Base-by-base conservation (phyloP, 2,113 vertebrate genomes). In the Cichladusa arquata region DNA sequence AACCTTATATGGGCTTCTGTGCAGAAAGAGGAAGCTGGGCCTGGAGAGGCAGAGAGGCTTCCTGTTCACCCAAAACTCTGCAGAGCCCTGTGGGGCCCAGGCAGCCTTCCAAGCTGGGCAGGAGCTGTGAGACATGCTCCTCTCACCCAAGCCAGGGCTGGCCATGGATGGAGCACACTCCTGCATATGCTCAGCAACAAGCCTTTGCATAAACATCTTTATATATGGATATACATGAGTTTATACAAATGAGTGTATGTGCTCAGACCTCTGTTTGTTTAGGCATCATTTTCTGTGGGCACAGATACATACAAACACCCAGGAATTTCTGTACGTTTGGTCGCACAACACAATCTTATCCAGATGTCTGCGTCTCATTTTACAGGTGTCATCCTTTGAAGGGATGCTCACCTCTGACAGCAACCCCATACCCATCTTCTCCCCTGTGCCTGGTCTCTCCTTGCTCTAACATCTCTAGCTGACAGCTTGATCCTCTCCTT, bases 1-100 rank as follows among this genome's bases (percentile, higher is more conserved):
- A 95, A 34, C 98, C 98, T 97, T 98, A 98, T 98, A 98, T 94
- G 97, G 98, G 67, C 94, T 95, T 94, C 93, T 97, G 87, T 96
- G 92, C 67, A 62, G 79, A 93, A 81, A 76, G 94, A 97, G 97
- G 98, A 98, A 98, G 96, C 84, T 77, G 88, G 91, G 90, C 69
- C 76, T 3, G 3, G 79, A 88, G 91, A 54, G 96, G 50, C 74
- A 84, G 81, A 83, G 81, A 86, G 11, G 71, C 88, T 98, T 98
- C 97, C 98, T 97, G 92, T 96, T 97, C 85, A 93, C 78, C 92
- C 22, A 86, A 95, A 98, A 93, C 38, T 91, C 70, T 3, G 2
- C 61, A 70, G 74, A 60, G 25, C 54, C 44, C 56, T 69, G 66
- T 10, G 13, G 57, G 66, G 48, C n/a, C 73, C 17, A 24, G 16